Evolutionary conservation across 2,888 invertebrate genomes (phyloP).

Genomic region (Ametastegia equiseti): DNA sequence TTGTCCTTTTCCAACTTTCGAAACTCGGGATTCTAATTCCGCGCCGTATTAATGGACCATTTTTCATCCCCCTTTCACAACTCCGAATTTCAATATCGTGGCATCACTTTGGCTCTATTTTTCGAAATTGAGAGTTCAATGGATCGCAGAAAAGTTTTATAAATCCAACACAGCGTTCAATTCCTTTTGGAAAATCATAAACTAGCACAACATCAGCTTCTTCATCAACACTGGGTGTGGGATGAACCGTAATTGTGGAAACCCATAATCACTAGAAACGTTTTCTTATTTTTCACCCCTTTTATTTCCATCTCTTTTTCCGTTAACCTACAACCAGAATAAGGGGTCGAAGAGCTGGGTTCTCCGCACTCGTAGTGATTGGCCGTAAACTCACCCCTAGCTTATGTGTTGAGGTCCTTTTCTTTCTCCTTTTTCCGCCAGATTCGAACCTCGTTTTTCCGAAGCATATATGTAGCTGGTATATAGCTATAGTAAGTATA

Average conservation of each 20-base stretch:
- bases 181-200: not conserved
- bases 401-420: constrained; percentile 31
- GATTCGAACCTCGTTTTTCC: not conserved
- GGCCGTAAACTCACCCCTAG: constrained; percentile 52
- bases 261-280: too few species aligned
- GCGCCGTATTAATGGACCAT: not conserved
- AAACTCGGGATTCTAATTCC: too few species aligned
- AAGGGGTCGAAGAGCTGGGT: not conserved
- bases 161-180: not conserved
- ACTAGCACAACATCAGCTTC: not conserved
- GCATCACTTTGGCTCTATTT: not conserved
- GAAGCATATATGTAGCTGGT: not conserved
- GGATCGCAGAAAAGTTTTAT: not conserved
- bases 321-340: not conserved
- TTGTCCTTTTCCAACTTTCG: too few species aligned
- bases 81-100: not conserved
- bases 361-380: constrained; percentile 53
- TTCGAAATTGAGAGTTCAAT: not conserved
- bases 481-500: too few species aligned
- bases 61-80: constrained; percentile 20
- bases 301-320: not conserved
- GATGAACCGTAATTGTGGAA: too few species aligned
- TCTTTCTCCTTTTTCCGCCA: constrained; percentile 2
- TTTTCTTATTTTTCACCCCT: not conserved
- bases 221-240: too few species aligned